These are phyloP conservation scores for Gobiocypris rarus DNA, from an alignment of 2,113 vertebrate species.

Conservation along the genomic window DNA sequence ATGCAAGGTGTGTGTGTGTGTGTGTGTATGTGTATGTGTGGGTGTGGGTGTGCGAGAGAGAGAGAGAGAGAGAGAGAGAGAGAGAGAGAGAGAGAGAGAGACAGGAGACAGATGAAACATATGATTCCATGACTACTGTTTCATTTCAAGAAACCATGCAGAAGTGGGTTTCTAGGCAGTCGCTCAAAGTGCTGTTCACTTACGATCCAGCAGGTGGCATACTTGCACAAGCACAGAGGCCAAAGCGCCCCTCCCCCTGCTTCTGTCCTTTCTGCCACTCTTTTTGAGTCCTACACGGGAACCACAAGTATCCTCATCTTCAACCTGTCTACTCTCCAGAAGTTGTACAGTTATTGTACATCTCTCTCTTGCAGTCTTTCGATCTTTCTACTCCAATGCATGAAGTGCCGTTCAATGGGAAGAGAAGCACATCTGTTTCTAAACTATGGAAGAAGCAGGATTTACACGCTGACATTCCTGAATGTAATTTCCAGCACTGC, in stretches of 20 bases:
- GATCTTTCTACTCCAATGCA: not conserved
- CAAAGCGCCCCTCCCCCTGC: not conserved
- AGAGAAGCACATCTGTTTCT: constrained; percentile 12
- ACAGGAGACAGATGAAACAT: constrained; percentile 6
- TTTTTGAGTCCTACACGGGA: not conserved
- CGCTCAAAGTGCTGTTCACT: constrained; percentile 11
- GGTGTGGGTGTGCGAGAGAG: constrained; percentile 12
- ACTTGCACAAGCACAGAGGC: constrained; percentile 70
- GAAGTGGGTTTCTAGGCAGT: constrained; percentile 1
- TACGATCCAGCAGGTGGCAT: constrained; percentile 76
- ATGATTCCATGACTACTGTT: constrained; percentile 53
- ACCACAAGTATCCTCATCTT: constrained; percentile 44
- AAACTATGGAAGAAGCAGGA: not conserved
- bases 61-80: not conserved
- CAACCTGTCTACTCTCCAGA: constrained; percentile 13
- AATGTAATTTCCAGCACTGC: constrained; percentile 3
- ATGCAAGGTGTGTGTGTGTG: constrained; percentile 47
- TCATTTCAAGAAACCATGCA: constrained; percentile 30
- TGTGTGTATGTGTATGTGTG: not conserved
- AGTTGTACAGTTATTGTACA: not conserved
- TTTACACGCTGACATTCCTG: not conserved
- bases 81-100: not conserved
- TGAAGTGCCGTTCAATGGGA: constrained; percentile 17
- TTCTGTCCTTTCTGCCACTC: not conserved
- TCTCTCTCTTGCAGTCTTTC: not conserved